phyloP scores from a whole-genome alignment of 1,140 invertebrate species.

The Leptinotarsa texana region DNA sequence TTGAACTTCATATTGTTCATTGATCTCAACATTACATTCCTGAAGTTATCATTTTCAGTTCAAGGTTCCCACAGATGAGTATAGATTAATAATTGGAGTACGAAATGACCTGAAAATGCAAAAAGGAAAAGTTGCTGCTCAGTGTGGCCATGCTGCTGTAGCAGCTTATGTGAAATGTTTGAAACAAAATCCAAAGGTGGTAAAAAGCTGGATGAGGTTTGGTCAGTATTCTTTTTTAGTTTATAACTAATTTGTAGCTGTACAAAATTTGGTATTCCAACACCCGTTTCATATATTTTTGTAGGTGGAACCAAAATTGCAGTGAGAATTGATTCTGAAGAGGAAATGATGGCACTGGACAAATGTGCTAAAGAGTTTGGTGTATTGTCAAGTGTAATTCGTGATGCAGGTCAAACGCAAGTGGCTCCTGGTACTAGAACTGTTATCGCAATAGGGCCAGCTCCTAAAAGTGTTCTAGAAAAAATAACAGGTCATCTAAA shows the following conservation, averaged over 20 bases:
- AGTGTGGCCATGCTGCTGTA: constrained; percentile 88
- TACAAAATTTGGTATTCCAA: no score
- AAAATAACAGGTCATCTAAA: constrained; percentile 87
- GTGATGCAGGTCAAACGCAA: constrained; percentile 90
- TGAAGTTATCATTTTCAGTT: constrained; percentile 41
- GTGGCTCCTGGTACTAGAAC: constrained; percentile 80
- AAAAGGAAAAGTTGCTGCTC: constrained; percentile 92
- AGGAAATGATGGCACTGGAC: constrained; percentile 67
- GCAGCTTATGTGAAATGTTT: constrained; percentile 74
- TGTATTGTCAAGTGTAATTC: constrained; percentile 73
- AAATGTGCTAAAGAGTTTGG: constrained; percentile 69
- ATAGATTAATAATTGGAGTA: constrained; percentile 85
- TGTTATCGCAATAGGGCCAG: constrained; percentile 89
- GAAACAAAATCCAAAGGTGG: constrained; percentile 63
- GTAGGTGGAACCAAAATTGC: constrained; percentile 58
- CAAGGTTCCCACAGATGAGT: constrained; percentile 58
- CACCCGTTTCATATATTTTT: neutral
- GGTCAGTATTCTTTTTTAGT: constrained; percentile 55
- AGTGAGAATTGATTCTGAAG: constrained; percentile 65
- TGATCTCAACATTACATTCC: no score
- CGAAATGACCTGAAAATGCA: constrained; percentile 91
- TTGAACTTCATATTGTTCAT: no score
- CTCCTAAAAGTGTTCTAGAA: constrained; percentile 73
- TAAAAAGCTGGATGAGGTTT: constrained; percentile 74
- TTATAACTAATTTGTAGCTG: no score